Base-by-base conservation (phyloP, 2,113 vertebrate species). In the Ophiodon elongatus region DNA sequence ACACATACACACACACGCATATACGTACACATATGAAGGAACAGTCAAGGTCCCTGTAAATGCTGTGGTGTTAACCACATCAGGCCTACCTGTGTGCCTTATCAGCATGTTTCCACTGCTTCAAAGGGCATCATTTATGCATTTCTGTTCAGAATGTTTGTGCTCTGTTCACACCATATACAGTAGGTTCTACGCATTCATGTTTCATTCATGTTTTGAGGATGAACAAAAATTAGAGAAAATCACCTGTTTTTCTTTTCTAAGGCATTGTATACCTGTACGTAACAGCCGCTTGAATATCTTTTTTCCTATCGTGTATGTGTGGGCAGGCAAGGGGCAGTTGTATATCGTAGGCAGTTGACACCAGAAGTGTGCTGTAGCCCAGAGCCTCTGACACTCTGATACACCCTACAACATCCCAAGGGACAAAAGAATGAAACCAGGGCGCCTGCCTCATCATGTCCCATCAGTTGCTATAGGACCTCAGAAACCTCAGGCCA, bases 301-400 rank as follows among this genome's bases (percentile, higher is more conserved):
- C 15, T 52, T 73, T 76, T 39, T 25, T 69, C 47, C 47, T 67
- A 54, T 45, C 60, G 21, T 78, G 37, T 45, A 33, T 81, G 75
- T 88, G 74, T 85, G 79, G 65, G 62, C 60, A 83, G 72, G 57
- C 63, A 75, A 17, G 60, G 79, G 73, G 45, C 75, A 76, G 83
- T 81, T 87, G 85, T 90, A 90, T 88, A 88, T 91, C 39, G 65
- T 57, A 57, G 67, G 76, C 70, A 76, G 63, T 83, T 92, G 91
- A 94, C 93, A 95, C 81, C 88, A 92, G 79, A 94, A 93, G 92
- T 94, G 93, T 94, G 94, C 92, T 92, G 75, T 57, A 85, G 82
- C 79, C 87, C 76, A 86, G 79, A 88, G 69, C 69, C 82, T 43
- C 81, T 89, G 92, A 92, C 91, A 92, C 91, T 86, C 81, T 90